Conservation (phyloP, 2,888 invertebrate genomes). For the Byasa hedistus region DNA sequence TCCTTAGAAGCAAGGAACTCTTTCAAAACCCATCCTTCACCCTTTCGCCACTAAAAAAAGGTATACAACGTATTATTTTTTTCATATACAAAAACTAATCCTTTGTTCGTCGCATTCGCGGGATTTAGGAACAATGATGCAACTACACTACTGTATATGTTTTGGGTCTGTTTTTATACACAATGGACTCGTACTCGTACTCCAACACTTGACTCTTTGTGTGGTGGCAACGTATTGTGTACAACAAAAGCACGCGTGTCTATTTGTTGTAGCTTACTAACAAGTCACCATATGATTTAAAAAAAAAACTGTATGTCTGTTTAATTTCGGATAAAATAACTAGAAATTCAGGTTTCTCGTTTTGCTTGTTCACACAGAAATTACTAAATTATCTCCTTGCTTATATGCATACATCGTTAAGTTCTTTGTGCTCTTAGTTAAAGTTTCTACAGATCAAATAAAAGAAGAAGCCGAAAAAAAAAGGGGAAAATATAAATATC, state of each 20-base stretch:
- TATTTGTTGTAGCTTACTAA: not conserved
- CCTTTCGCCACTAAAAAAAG: not conserved
- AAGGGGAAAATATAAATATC: no score
- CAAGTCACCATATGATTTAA: not conserved
- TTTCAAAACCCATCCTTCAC: no score
- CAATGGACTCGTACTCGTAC: constrained; percentile 12
- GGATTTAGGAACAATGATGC: constrained; percentile 17
- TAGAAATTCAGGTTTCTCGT: no score
- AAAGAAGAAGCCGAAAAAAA: no score
- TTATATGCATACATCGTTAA: no score
- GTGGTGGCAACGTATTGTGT: not conserved
- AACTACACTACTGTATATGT: constrained; percentile 1
- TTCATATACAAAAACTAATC: constrained; percentile 2
- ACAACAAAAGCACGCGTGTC: constrained; percentile 1
- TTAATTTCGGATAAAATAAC: no score
- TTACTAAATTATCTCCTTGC: no score
- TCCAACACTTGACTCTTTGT: constrained; percentile 13
- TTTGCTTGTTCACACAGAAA: no score
- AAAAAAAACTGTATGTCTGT: no score
- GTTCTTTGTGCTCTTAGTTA: no score
- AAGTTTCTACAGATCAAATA: no score
- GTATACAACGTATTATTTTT: not conserved
- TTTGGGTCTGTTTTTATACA: constrained; percentile 5
- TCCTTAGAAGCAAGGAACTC: no score
- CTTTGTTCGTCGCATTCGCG: constrained; percentile 15